These are phyloP conservation scores for Catotricha subobsoleta DNA, from an alignment of 2,888 invertebrate genomes.

Conservation along the genomic window DNA sequence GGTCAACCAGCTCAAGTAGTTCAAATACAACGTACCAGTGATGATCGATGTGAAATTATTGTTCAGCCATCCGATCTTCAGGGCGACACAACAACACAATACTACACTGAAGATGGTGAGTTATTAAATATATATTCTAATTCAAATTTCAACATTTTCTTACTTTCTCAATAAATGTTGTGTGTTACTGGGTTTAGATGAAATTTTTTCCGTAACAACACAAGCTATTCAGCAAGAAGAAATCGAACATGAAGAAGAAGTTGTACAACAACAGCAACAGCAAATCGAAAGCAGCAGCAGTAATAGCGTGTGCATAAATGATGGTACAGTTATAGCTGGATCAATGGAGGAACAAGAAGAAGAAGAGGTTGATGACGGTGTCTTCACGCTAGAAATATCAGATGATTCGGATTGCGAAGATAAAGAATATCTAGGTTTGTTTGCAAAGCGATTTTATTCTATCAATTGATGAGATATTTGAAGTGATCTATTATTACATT, in stretches of 20 bases:
- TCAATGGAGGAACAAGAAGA: constrained; percentile 15
- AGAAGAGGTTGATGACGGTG: constrained; percentile 16
- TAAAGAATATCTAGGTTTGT: constrained; percentile 14
- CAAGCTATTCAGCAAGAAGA: constrained; percentile 8
- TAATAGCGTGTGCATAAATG: constrained; percentile 3
- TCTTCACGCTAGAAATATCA: constrained; percentile 14
- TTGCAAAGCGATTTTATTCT: too few relatives aligned
- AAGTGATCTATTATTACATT: not conserved
- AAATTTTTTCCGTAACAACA: constrained; percentile 6
- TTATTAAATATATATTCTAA: not conserved
- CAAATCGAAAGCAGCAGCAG: constrained; percentile 1
- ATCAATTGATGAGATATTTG: not conserved
- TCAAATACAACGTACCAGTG: constrained; percentile 15
- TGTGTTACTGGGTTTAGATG: constrained; percentile 18
- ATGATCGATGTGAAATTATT: constrained; percentile 18
- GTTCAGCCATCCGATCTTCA: constrained; percentile 21
- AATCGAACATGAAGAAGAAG: constrained; percentile 3
- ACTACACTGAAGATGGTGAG: constrained; percentile 19
- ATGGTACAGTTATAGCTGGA: constrained; percentile 8
- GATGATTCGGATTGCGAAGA: constrained; percentile 15
- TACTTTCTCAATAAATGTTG: not conserved
- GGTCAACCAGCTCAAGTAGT: constrained; percentile 18
- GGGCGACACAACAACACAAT: constrained; percentile 17
- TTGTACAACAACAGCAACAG: constrained; percentile 15
- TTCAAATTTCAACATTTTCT: too few relatives aligned